These are phyloP conservation scores for Phoenoteleia sp. DNA, from an alignment of 2,888 invertebrate genomes.

Conservation along the genomic window DNA sequence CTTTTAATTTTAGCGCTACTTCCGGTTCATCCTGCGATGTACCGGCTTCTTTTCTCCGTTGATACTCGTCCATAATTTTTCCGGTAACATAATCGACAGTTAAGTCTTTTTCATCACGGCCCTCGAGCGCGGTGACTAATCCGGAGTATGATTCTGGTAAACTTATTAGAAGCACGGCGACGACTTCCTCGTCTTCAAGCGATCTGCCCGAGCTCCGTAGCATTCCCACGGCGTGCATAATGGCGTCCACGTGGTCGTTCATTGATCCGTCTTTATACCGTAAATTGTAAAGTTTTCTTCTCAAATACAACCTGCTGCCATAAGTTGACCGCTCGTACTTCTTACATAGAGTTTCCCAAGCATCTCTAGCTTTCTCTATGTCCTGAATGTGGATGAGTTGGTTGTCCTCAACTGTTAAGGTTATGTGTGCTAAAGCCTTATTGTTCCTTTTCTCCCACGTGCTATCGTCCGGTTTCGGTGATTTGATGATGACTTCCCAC, in stretches of 20 bases:
- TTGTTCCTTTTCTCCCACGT: constrained; percentile 67
- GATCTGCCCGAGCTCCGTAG: constrained; percentile 66
- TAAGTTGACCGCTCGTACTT: constrained; percentile 33
- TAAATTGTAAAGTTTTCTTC: constrained; percentile 32
- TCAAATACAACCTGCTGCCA: constrained; percentile 29
- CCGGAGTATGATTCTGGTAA: constrained; percentile 69
- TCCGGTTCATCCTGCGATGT: constrained; percentile 14
- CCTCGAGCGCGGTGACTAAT: constrained; percentile 67
- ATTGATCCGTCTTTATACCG: constrained; percentile 52
- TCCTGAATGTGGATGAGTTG: constrained; percentile 59
- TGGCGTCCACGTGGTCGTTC: constrained; percentile 63
- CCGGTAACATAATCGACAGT: constrained; percentile 67
- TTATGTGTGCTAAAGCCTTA: constrained; percentile 65
- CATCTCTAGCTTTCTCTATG: constrained; percentile 55
- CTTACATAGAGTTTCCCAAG: constrained; percentile 52
- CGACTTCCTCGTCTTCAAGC: constrained; percentile 63
- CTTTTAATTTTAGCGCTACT: not conserved
- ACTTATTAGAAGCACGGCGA: constrained; percentile 70
- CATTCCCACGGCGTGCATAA: constrained; percentile 56
- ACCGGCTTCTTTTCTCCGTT: constrained; percentile 28
- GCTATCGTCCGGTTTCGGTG: constrained; percentile 3
- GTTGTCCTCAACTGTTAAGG: constrained; percentile 61
- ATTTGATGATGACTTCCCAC: constrained; percentile 56
- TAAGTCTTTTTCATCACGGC: constrained; percentile 61
- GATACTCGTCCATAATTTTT: constrained; percentile 72